Conservation (phyloP, 1,140 invertebrate genomes). For the Papilio aristodemus region DNA sequence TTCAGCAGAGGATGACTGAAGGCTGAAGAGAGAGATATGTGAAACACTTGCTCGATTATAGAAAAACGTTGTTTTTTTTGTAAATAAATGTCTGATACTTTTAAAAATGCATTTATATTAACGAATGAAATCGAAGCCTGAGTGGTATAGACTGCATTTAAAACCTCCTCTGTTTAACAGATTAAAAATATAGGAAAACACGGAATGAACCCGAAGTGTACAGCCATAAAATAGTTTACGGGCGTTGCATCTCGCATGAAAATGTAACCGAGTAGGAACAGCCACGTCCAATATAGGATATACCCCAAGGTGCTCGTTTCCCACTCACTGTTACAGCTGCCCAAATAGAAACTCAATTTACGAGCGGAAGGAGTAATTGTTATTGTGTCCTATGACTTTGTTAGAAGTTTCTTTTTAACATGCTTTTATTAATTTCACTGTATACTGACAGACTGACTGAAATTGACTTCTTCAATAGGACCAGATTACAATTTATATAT, state of each 20-base stretch:
- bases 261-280: background rate
- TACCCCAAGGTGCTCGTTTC: conserved; percentile 18
- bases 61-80: no score
- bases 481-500: no score
- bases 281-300: background rate
- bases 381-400: conserved; percentile 11
- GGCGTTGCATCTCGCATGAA: conserved; percentile 13
- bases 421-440: no score
- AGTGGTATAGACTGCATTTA: no score
- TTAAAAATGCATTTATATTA: no score
- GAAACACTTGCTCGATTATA: no score
- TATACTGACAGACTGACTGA: no score
- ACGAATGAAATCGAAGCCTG: no score
- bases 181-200: background rate
- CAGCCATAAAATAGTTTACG: conserved; percentile 11
- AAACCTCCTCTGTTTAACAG: background rate
- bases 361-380: conserved; percentile 18
- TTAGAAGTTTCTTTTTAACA: background rate
- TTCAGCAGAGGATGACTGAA: no score
- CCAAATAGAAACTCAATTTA: conserved; percentile 10
- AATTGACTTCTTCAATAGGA: no score
- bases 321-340: background rate
- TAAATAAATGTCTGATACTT: no score
- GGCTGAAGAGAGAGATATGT: no score
- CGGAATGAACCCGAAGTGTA: background rate